Evolutionary conservation across 2,888 invertebrate genomes (phyloP).

Genomic region (Amphipyra tragopoginis): DNA sequence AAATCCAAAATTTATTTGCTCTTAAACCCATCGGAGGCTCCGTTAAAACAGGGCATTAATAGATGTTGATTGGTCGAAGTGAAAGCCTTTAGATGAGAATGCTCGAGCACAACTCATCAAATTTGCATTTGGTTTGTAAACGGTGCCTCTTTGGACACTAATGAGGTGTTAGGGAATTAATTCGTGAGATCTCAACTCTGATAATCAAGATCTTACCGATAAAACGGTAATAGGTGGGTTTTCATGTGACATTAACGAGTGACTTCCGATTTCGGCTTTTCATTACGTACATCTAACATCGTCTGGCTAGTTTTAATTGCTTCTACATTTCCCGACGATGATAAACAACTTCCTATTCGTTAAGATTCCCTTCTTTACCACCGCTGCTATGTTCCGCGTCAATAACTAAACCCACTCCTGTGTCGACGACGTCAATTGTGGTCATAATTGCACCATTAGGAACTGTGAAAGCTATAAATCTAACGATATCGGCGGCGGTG

Average conservation of each 20-base stretch:
- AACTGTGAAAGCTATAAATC: constrained; percentile 84
- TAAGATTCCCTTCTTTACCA: constrained; percentile 54
- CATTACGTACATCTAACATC: constrained; percentile 60
- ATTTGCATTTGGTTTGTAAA: constrained; percentile 87
- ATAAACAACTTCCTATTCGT: constrained; percentile 65
- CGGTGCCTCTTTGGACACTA: constrained; percentile 77
- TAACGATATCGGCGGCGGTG: constrained; percentile 74
- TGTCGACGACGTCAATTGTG: constrained; percentile 68
- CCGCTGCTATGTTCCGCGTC: constrained; percentile 44
- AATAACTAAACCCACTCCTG: constrained; percentile 58
- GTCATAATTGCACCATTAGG: constrained; percentile 80
- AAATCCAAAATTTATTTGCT: constrained; percentile 77
- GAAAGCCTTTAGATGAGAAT: constrained; percentile 75
- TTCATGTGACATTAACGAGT: constrained; percentile 75
- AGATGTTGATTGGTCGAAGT: constrained; percentile 78
- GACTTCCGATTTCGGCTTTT: constrained; percentile 76
- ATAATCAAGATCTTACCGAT: constrained; percentile 80
- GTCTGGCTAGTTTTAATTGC: constrained; percentile 65
- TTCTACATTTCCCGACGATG: constrained; percentile 61
- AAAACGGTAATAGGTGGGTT: constrained; percentile 70
- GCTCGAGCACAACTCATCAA: constrained; percentile 78
- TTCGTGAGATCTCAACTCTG: constrained; percentile 77
- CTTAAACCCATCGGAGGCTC: constrained; percentile 70
- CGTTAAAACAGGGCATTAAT: constrained; percentile 73
- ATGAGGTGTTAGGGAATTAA: constrained; percentile 88